Evolutionary conservation across 2,797 vertebrate species (phyloP), one percentile per base, ranked within the genome.

Genomic region (Semaprochilodus insignis): DNA sequence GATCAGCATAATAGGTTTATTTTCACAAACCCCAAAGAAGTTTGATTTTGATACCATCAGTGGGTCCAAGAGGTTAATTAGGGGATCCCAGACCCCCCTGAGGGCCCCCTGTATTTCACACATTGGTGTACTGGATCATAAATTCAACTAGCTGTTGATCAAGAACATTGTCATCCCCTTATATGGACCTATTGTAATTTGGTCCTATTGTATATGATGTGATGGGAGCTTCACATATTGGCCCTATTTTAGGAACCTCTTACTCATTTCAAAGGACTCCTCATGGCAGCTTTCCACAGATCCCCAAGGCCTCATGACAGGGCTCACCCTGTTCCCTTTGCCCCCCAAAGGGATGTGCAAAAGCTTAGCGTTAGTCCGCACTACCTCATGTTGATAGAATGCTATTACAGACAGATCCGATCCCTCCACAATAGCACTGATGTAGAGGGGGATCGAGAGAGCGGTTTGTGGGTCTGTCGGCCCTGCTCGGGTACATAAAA

Each of bases 321-420:
- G 84, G 60, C 74, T 74, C 63, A 73, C 21, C 78, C 80, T 14
- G 5, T 86, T 78, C 40, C 82, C 72, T 31, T 34, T 83, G 69
- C 2, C 40, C 17, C 75, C 1, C 52, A 73, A 81, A 13, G 75
- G 81, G 78, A 81, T 71, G 74, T n/a, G 63, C 80, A 27, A 17
- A 54, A 8, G 31, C 51, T 78, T 76, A 0, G 54, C 76, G 80
- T 72, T 67, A 78, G 69, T 83, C 63, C 57, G 75, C 77, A 90
- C 77, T 89, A 89, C 89, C 89, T 92, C 87, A 92, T 71, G 69
- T 84, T 83, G 86, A 78, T 84, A 90, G 89, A 92, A 93, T 92
- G 92, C 87, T 88, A 36, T 85, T 70, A 78, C 82, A 81, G 88
- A 90, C 83, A 59, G 82, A 89, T 86, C 88, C 77, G 90, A 90